Percentiles rank a stretch among this genome's conserved stretches.
phyloP scores from a whole-genome alignment of 2,113 vertebrate species.

The Lepidothrix coronata region DNA sequence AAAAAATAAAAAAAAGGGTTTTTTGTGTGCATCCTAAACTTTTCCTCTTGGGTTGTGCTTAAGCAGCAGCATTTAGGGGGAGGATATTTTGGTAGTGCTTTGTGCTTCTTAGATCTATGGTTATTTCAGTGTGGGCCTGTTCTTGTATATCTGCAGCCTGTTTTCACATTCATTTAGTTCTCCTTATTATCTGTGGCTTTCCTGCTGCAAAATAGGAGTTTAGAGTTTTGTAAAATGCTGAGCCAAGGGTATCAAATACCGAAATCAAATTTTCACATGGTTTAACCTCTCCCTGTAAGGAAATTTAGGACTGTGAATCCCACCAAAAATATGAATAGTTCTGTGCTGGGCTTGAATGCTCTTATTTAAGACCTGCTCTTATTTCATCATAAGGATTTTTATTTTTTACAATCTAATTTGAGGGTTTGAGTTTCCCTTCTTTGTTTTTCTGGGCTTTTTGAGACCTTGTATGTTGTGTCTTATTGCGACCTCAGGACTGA shows the following conservation, averaged over 20 bases:
- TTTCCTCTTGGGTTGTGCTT: fast-evolving
- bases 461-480: fast-evolving
- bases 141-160: background rate
- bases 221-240: background rate
- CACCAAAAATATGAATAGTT: background rate
- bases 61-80: background rate
- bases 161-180: too few relatives aligned
- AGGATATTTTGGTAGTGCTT: background rate
- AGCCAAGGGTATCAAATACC: background rate
- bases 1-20: background rate
- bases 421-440: background rate
- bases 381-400: background rate
- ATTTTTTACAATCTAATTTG: background rate
- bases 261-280: background rate
- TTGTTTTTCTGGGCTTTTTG: background rate
- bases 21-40: fast-evolving
- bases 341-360: background rate
- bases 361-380: background rate
- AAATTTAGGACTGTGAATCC: background rate
- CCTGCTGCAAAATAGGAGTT: background rate
- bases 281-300: background rate
- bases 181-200: background rate
- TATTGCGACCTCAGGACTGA: too few relatives aligned
- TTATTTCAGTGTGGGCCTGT: background rate
- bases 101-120: background rate